Percentiles rank a stretch among this genome's conserved stretches.
These are phyloP conservation scores for Drosophila kokeensis DNA, from an alignment of 2,888 invertebrate species.

Conservation along the genomic window DNA sequence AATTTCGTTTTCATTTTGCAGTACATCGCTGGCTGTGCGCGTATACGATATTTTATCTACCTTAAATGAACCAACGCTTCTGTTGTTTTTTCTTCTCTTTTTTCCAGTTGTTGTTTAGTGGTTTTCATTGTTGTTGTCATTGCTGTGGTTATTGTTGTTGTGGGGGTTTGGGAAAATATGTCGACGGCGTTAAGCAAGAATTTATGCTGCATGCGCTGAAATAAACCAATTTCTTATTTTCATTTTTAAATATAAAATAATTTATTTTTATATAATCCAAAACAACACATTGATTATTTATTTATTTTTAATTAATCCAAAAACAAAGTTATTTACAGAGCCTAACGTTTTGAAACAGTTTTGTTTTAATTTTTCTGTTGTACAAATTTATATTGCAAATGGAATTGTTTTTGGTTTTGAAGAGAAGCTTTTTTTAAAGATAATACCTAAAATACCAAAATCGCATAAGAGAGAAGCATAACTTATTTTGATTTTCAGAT, in stretches of 20 bases:
- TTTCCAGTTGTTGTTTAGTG: constrained; percentile 25
- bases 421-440: not conserved
- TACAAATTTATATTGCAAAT: not conserved
- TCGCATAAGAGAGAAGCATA: not conserved
- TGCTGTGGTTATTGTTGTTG: constrained; percentile 39
- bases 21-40: constrained; percentile 10
- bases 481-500: not conserved
- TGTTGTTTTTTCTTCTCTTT: constrained; percentile 2
- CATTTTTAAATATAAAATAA: not conserved
- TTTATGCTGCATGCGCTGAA: constrained; percentile 63
- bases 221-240: constrained; percentile 17
- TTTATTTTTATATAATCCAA: constrained; percentile 10
- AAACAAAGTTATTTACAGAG: not conserved
- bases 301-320: not conserved
- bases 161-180: constrained; percentile 45
- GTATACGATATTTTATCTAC: constrained; percentile 44
- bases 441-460: not conserved
- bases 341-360: not conserved
- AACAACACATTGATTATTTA: not conserved
- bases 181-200: constrained; percentile 70
- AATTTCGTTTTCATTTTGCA: constrained; percentile 31
- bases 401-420: not conserved
- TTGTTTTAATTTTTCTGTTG: not conserved
- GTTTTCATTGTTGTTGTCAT: constrained; percentile 39
- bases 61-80: constrained; percentile 22